Conservation (phyloP, 2,113 vertebrate genomes). For the Cyanoderma ruficeps region DNA sequence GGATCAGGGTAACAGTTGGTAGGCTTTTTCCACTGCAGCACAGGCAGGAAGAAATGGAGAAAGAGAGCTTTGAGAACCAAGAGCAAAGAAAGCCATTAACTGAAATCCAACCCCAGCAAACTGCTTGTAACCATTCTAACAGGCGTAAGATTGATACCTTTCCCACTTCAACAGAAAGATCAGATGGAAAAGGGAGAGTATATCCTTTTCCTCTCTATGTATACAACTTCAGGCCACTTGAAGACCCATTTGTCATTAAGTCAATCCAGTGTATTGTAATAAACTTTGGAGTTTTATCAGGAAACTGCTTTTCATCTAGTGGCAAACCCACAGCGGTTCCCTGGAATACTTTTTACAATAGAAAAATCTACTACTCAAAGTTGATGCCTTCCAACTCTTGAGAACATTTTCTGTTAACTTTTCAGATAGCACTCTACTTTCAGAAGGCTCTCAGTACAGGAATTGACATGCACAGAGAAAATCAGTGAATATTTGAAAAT, state of each 20-base stretch:
- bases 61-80: not conserved
- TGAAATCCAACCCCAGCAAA: conserved; percentile 51
- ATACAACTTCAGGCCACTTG: conserved; percentile 18
- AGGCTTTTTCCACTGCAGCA: not conserved
- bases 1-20: not conserved
- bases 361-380: not conserved
- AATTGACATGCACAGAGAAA: not conserved
- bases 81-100: conserved; percentile 50
- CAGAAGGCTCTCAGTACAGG: not conserved
- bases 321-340: not conserved
- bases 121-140: not conserved
- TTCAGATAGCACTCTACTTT: not conserved
- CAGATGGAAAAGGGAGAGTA: conserved; percentile 39
- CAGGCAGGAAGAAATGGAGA: conserved; percentile 2
- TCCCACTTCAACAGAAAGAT: conserved; percentile 52
- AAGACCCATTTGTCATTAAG: conserved; percentile 30
- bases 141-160: conserved; percentile 57
- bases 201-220: conserved; percentile 28
- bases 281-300: conserved; percentile 6
- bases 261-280: not conserved
- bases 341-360: not conserved
- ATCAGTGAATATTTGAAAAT: not conserved
- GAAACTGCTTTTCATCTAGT: not conserved
- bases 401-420: not conserved
- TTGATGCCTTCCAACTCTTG: not conserved